Conservation (phyloP, 2,113 vertebrate species). For the Sphyrna mokarran region DNA sequence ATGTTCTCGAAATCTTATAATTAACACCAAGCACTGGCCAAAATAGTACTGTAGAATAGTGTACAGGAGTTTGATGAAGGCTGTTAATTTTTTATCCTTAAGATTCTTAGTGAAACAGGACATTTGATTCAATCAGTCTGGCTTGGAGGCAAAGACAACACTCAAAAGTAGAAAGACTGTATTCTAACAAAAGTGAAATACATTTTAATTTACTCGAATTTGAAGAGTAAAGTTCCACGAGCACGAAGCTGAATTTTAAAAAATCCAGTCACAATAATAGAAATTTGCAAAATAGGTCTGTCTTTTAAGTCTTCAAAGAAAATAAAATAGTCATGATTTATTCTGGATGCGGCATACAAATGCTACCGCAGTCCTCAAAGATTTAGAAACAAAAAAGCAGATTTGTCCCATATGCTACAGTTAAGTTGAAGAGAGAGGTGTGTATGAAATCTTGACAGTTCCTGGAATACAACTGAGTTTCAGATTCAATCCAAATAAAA, state of each 20-base stretch:
- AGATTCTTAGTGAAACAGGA: not conserved
- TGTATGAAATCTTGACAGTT: conserved; percentile 30
- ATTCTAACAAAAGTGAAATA: not conserved
- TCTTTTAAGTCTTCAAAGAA: not conserved
- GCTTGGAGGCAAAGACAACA: not conserved
- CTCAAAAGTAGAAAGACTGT: not conserved
- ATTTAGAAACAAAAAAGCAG: not conserved
- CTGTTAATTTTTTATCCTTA: not conserved
- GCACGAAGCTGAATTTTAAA: not conserved
- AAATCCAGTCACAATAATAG: not conserved
- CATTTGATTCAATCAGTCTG: not conserved
- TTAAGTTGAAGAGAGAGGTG: not conserved
- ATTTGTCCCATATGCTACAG: not conserved
- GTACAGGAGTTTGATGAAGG: not conserved
- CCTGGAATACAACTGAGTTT: conserved; percentile 14
- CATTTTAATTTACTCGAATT: not conserved
- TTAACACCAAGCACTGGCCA: not conserved
- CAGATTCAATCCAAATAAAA: conserved; percentile 24
- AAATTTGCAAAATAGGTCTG: not conserved
- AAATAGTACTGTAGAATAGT: not conserved
- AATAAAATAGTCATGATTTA: not conserved
- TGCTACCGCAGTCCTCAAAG: not conserved
- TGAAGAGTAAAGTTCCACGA: not conserved
- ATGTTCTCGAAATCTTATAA: not conserved
- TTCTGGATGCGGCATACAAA: not conserved